Conservation (phyloP, 2,113 vertebrate genomes). For the Amphiprion ocellaris region DNA sequence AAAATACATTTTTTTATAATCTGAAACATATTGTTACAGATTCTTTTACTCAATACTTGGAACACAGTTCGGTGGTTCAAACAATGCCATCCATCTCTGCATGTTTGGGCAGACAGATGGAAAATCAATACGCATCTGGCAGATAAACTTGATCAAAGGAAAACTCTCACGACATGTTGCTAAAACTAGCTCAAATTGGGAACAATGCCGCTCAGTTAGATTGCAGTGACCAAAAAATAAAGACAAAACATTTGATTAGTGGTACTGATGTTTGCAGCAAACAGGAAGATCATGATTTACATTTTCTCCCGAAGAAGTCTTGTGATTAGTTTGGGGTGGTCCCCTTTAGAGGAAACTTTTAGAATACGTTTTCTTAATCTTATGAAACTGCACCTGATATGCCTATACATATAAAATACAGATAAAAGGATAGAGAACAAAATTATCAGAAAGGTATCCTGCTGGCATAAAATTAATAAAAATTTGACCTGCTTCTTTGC, state of each 20-base stretch:
- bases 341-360: not conserved
- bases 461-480: too few relatives aligned
- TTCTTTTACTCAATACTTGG: not conserved
- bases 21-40: too few relatives aligned
- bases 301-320: not conserved
- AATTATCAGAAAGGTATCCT: too few relatives aligned
- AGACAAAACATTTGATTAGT: constrained; percentile 54
- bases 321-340: not conserved
- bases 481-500: too few relatives aligned
- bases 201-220: not conserved
- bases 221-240: constrained; percentile 1
- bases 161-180: constrained; percentile 1
- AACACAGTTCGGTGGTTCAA: not conserved
- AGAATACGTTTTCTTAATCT: not conserved
- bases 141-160: not conserved
- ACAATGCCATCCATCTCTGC: not conserved
- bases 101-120: not conserved
- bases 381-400: not conserved
- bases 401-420: too few relatives aligned
- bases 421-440: too few relatives aligned
- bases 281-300: constrained; percentile 31
- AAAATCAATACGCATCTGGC: not conserved
- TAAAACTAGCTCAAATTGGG: not conserved
- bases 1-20: too few relatives aligned
- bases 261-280: constrained; percentile 41